These are phyloP conservation scores for Diabrotica virgifera DNA, from an alignment of 1,140 invertebrate genomes.

Conservation along the genomic window DNA sequence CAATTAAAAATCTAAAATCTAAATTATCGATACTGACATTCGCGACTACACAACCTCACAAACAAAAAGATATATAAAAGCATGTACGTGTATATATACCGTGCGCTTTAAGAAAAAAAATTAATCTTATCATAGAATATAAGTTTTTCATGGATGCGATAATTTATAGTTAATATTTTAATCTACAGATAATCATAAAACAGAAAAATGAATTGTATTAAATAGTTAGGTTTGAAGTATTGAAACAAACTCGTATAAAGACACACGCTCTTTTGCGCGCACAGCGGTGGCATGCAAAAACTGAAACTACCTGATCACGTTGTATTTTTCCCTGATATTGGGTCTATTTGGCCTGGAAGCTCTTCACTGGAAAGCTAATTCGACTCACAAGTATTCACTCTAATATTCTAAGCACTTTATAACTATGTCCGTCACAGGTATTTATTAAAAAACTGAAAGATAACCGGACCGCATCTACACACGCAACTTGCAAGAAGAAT, in stretches of 20 bases:
- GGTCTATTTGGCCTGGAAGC: slow-evolving; percentile 19
- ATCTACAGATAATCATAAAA: too few species aligned
- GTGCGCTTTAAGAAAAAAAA: not conserved
- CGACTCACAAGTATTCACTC: slow-evolving; percentile 5
- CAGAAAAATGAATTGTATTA: too few species aligned
- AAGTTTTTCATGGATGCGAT: not conserved
- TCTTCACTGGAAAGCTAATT: slow-evolving; percentile 4
- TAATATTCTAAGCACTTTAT: slow-evolving; percentile 27
- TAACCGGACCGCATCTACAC: slow-evolving; percentile 23
- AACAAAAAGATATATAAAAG: not conserved
- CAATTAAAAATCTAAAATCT: not conserved
- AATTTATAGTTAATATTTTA: too few species aligned
- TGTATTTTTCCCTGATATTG: slow-evolving; percentile 28
- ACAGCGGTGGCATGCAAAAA: slow-evolving; percentile 29
- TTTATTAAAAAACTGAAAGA: slow-evolving; percentile 21
- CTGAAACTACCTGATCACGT: slow-evolving; percentile 25
- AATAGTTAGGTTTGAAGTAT: not conserved
- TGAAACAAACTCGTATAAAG: slow-evolving; percentile 3
- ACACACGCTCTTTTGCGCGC: slow-evolving; percentile 27
- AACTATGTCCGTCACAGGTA: slow-evolving; percentile 25
- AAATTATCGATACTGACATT: not conserved
- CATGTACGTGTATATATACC: not conserved
- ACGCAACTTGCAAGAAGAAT: slow-evolving; percentile 27
- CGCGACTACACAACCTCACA: not conserved
- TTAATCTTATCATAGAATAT: not conserved